Evolutionary conservation across 1,140 invertebrate species (phyloP).

Genomic region (Drosophila nigrodunni): DNA sequence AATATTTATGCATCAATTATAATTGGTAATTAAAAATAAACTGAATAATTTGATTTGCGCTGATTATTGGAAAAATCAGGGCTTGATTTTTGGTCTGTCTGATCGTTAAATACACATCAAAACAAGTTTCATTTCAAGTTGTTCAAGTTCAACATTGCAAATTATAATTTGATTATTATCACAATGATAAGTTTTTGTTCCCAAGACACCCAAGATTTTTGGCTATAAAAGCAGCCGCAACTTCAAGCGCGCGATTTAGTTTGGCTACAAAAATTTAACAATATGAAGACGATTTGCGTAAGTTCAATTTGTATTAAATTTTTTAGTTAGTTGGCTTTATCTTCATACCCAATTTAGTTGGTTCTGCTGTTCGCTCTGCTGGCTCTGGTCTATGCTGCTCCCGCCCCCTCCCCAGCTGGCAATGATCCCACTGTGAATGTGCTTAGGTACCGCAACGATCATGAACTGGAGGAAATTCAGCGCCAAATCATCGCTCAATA

Average conservation of each 20-base stretch:
- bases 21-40: slow-evolving; percentile 5
- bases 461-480: slow-evolving; percentile 66
- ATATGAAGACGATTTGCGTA: slow-evolving; percentile 65
- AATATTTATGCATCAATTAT: slow-evolving; percentile 27
- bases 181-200: slow-evolving; percentile 40
- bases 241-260: slow-evolving; percentile 48
- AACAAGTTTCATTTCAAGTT: slow-evolving; percentile 64
- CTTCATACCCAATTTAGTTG: slow-evolving; percentile 36
- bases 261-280: slow-evolving; percentile 17
- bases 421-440: slow-evolving; percentile 60
- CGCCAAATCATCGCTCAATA: slow-evolving; percentile 75
- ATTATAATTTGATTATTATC: slow-evolving; percentile 59
- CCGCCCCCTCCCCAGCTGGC: slow-evolving; percentile 34
- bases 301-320: slow-evolving; percentile 8
- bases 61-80: slow-evolving; percentile 25
- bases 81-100: slow-evolving; percentile 7
- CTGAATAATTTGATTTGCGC: slow-evolving; percentile 9
- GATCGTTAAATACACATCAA: slow-evolving; percentile 28
- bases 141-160: slow-evolving; percentile 74
- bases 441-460: slow-evolving; percentile 66
- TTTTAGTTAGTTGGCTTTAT: neutral
- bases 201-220: neutral
- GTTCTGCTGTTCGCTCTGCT: slow-evolving; percentile 52
- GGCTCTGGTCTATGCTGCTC: slow-evolving; percentile 39
- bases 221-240: slow-evolving; percentile 52